These are phyloP conservation scores for Rhagoletis pomonella DNA, from an alignment of 1,140 invertebrate species.

Conservation along the genomic window DNA sequence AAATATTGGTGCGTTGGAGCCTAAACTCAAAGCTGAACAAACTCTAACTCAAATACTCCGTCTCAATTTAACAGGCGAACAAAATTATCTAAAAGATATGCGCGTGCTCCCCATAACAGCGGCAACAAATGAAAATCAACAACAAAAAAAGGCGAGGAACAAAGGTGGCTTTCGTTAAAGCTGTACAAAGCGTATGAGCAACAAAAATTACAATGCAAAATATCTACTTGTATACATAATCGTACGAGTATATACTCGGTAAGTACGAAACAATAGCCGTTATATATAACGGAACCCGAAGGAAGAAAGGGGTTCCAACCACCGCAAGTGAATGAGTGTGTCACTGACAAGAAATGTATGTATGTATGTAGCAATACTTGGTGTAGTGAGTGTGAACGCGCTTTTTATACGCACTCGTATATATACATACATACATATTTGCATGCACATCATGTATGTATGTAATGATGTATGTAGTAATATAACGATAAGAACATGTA, in stretches of 20 bases:
- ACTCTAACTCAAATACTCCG: slow-evolving; percentile 74
- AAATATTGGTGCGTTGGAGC: neutral
- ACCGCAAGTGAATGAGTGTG: neutral
- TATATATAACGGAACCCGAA: neutral
- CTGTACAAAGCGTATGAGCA: neutral
- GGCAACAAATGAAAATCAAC: neutral
- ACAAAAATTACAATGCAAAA: neutral
- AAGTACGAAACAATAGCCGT: neutral
- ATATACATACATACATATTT: neutral
- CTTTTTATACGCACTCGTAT: no score
- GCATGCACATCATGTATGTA: neutral
- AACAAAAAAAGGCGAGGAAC: slow-evolving; percentile 12
- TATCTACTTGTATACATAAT: neutral
- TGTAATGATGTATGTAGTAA: neutral
- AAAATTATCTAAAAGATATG: slow-evolving; percentile 57
- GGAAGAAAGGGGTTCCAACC: neutral
- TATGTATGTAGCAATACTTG: neutral
- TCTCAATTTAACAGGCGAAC: slow-evolving; percentile 71
- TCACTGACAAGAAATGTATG: neutral
- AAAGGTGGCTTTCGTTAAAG: neutral
- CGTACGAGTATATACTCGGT: neutral
- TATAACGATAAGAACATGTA: no score
- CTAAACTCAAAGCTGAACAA: slow-evolving; percentile 54
- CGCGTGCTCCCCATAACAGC: slow-evolving; percentile 7
- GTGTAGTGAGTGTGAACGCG: no score